phyloP scores from a whole-genome alignment of 2,888 invertebrate genomes.

The Anticlea derivata region DNA sequence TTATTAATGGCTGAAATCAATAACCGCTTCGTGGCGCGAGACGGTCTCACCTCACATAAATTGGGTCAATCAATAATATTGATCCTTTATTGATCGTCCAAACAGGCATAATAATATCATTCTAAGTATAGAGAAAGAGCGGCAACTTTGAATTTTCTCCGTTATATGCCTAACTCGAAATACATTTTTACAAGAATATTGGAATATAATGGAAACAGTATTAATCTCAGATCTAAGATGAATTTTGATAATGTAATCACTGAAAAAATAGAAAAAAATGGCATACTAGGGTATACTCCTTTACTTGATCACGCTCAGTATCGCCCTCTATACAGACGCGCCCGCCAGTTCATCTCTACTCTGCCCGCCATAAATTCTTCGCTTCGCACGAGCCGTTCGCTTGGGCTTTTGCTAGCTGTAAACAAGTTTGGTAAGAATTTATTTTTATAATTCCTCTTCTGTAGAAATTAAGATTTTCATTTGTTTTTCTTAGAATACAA shows the following conservation, averaged over 20 bases:
- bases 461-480: conserved; percentile 7
- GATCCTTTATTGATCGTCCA: neutral
- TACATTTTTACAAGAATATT: no score
- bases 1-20: no score
- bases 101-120: neutral
- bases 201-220: no score
- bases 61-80: no score
- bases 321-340: conserved; percentile 81
- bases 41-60: no score
- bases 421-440: conserved; percentile 73
- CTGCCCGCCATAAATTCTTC: conserved; percentile 70
- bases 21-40: no score
- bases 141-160: conserved; percentile 15
- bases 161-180: neutral
- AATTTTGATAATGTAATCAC: no score
- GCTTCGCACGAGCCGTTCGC: conserved; percentile 50
- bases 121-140: neutral
- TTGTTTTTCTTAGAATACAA: conserved; percentile 3
- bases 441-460: conserved; percentile 24
- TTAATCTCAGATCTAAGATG: no score
- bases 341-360: conserved; percentile 53
- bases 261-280: no score
- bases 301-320: conserved; percentile 27
- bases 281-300: neutral
- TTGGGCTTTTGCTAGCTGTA: conserved; percentile 66